phyloP scores from a whole-genome alignment of 2,113 vertebrate species.

The Gila orcuttii region DNA sequence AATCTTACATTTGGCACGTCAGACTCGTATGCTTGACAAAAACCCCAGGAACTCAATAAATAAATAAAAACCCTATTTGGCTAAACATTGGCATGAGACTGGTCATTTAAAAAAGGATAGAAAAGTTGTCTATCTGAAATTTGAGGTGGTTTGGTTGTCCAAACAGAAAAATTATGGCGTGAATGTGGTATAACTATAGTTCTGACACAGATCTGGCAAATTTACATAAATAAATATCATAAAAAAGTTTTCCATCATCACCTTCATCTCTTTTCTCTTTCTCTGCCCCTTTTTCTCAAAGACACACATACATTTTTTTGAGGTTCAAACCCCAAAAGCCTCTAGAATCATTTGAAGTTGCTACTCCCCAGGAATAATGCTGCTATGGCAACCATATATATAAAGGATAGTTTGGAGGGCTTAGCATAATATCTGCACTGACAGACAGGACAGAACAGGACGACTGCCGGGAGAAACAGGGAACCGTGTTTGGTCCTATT shows the following conservation, averaged over 20 bases:
- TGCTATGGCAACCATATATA: slow-evolving; percentile 42
- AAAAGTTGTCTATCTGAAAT: not conserved
- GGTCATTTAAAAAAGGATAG: not conserved
- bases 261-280: not conserved
- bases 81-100: not conserved
- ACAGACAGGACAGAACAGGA: slow-evolving; percentile 38
- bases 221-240: not conserved
- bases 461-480: not conserved
- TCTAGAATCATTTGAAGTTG: slow-evolving; percentile 12
- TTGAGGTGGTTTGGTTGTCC: not conserved
- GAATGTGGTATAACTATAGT: not conserved
- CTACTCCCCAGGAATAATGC: slow-evolving; percentile 1
- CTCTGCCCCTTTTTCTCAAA: not conserved
- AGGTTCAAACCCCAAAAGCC: slow-evolving; percentile 12
- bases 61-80: no score
- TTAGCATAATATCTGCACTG: slow-evolving; percentile 52
- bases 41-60: no score
- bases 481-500: slow-evolving; percentile 34
- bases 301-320: slow-evolving; percentile 13
- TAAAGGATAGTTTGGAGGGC: slow-evolving; percentile 27
- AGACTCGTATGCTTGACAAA: not conserved
- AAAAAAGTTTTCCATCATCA: slow-evolving; percentile 6
- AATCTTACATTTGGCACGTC: not conserved
- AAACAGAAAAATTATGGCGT: not conserved
- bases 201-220: not conserved